Evolutionary conservation across 2,113 vertebrate genomes (phyloP), one percentile per base, ranked within the genome.

Genomic region (Grus americana): DNA sequence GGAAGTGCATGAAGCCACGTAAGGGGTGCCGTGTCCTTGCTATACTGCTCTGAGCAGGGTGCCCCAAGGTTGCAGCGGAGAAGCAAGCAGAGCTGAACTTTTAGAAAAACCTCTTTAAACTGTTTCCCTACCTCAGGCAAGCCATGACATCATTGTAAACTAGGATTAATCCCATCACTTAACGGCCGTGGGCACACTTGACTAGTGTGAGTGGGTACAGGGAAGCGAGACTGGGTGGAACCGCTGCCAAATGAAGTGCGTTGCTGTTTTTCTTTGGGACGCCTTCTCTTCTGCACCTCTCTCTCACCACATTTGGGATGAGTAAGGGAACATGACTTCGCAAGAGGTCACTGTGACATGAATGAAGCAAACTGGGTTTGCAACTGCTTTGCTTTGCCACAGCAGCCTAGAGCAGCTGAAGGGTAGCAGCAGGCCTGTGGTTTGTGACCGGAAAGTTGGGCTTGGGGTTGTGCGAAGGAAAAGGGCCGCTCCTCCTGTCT

Each of bases 191-290:
- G 92, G 61, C 38, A 30, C 1, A 0, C 36, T 21, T 49, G 22
- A 29, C 72, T 40, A 15, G 19, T 0, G 2, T 59, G 57, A 79
- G 59, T 0, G 3, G 12, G 17, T 42, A 30, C 21, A 4, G 46
- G 80, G 65, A 86, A 81, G 36, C 4, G 10, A 62, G 92, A 62
- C 63, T 17, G 67, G 83, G 55, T 12, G 50, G 36, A 86, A 57
- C 27, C 2, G 1, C 81, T 61, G 49, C 44, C 2, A 0, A 79
- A 27, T 8, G 5, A 80, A 76, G 42, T 3, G 10, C 6, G 1
- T 38, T 0, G 0, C 30, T 65, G 17, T 12, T 75, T 91, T 79
- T 27, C 18, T 96, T 79, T 1, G 2, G 58, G 50, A 27, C 0
- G 2, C 15, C 58, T 58, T 75, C 52, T 90, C 49, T 76, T 47